Evolutionary conservation across 2,888 invertebrate species (phyloP).

Genomic region (Amphipyra berbera): DNA sequence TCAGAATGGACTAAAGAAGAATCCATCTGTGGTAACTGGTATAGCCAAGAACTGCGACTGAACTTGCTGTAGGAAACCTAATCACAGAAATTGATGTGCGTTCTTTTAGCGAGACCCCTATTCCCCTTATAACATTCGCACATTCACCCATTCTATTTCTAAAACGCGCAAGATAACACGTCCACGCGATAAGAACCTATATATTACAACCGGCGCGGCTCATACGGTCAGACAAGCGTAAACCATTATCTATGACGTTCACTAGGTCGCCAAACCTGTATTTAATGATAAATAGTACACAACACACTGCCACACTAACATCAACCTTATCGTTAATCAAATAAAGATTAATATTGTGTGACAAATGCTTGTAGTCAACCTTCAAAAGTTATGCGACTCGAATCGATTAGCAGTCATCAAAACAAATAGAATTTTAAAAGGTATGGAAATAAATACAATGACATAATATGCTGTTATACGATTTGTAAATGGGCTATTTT

Average conservation of each 20-base stretch:
- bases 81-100: too few species aligned
- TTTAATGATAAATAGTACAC: conserved; percentile 66
- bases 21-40: too few species aligned
- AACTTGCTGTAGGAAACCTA: too few species aligned
- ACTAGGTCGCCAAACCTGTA: conserved; percentile 76
- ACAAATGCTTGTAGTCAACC: conserved; percentile 61
- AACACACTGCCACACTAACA: conserved; percentile 37
- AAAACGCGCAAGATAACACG: conserved; percentile 15
- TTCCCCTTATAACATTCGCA: conserved; percentile 1
- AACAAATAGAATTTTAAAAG: conserved; percentile 63
- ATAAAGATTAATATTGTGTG: conserved; percentile 46
- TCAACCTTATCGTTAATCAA: conserved; percentile 43
- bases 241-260: conserved; percentile 60
- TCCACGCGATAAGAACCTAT: conserved; percentile 30
- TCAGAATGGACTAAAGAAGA: too few species aligned
- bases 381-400: conserved; percentile 67
- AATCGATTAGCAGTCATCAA: conserved; percentile 61
- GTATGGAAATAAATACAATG: conserved; percentile 51
- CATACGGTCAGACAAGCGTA: conserved; percentile 56
- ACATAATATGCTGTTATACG: conserved; percentile 48
- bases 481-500: conserved; percentile 17
- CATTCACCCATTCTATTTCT: conserved; percentile 32
- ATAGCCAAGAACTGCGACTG: too few species aligned
- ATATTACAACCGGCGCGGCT: conserved; percentile 38
- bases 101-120: background rate